Evolutionary conservation across 2,113 vertebrate species (phyloP), one percentile per base, ranked within the genome.

Genomic region (Phrynosoma blainvillii): DNA sequence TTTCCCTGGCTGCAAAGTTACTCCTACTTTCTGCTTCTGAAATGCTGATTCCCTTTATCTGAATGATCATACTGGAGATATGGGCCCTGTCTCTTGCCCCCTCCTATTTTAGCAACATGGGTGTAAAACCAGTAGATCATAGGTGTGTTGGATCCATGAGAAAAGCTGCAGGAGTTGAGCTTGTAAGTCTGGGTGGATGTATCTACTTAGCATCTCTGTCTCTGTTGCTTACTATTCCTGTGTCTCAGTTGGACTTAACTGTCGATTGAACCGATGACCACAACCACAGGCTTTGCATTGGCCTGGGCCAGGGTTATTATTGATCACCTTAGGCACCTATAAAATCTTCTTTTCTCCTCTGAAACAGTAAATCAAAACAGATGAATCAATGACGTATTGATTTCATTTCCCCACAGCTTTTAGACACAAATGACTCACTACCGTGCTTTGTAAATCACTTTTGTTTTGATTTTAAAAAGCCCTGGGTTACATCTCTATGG

Each of bases 381-480:
- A 91, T 91, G 94, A 84, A 91, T 86, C 13, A 1, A 83, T 81
- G 94, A 95, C 93, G 91, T 93, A 92, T 89, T 87, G 92, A 90
- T 90, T 92, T 47, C 47, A 91, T 94, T 92, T 93, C 90, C 2
- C 70, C 25, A 0, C 75, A 54, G 82, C 90, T 88, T 95, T 92
- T 73, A 87, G 89, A 95, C 79, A 92, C 84, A 87, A 88, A 93
- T 36, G 87, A 71, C 79, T 90, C 82, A 87, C 90, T 87, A 70
- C 76, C 73, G 30, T 84, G 75, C 90, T 90, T 92, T 89, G 87
- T 87, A 93, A 95, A 91, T 86, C 0, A 85, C 87, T 91, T 85
- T 82, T 89, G 90, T 87, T 91, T 88, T 89, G 25, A 52, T 83
- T 77, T 76, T 54, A 5, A 47, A 91, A 92, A 79, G 84, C 8